These are phyloP conservation scores for Acanthosoma haemorrhoidale DNA, from an alignment of 2,888 invertebrate genomes.

Conservation along the genomic window DNA sequence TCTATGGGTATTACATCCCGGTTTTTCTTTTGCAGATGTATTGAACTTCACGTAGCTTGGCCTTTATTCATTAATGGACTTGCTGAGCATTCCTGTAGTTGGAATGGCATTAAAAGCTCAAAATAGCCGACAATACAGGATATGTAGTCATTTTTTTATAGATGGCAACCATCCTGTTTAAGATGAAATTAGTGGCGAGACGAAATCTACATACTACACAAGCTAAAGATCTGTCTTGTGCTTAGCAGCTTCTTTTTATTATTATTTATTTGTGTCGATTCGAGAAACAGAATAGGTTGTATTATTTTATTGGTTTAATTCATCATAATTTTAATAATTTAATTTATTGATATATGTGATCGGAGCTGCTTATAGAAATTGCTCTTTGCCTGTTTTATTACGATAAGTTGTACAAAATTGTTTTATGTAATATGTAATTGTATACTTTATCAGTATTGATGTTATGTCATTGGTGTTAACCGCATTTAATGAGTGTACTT, in stretches of 20 bases:
- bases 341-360: neutral
- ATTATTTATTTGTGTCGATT: neutral
- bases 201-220: neutral
- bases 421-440: neutral
- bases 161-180: neutral
- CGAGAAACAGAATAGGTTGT: too few species aligned
- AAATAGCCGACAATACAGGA: neutral
- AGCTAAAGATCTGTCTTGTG: neutral
- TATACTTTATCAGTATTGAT: constrained; percentile 9
- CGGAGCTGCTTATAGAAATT: neutral
- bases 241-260: neutral
- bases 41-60: neutral
- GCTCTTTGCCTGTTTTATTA: neutral
- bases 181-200: neutral
- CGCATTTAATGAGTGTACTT: constrained; percentile 23
- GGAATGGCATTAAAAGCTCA: constrained; percentile 2
- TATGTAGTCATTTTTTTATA: constrained; percentile 1
- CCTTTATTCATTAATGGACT: neutral
- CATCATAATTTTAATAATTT: neutral
- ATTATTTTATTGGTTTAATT: neutral
- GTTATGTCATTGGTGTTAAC: constrained; percentile 11
- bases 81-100: constrained; percentile 1
- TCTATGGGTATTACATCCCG: too few species aligned
- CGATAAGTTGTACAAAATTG: neutral
- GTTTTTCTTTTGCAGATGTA: neutral